Evolutionary conservation across 2,888 invertebrate species (phyloP).

Genomic region (Agelastica alni): DNA sequence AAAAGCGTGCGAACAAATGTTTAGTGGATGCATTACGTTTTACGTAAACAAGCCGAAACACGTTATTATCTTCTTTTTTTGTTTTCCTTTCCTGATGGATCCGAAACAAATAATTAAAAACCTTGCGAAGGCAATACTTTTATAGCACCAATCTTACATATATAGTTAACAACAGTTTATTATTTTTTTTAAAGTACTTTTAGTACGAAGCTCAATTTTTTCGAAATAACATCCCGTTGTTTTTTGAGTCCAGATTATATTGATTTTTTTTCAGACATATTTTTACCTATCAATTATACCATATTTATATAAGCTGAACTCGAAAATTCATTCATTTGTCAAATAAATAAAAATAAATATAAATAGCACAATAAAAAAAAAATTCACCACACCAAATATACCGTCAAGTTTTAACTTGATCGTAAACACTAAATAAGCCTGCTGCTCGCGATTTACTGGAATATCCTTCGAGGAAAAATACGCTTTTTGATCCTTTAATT

Average conservation of each 20-base stretch:
- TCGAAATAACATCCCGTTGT: constrained; percentile 34
- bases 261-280: constrained; percentile 14
- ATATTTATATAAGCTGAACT: constrained; percentile 38
- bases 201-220: constrained; percentile 43
- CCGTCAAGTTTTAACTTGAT: constrained; percentile 18
- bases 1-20: too few relatives aligned
- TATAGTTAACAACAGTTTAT: constrained; percentile 53
- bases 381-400: constrained; percentile 22
- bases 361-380: constrained; percentile 7
- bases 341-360: constrained; percentile 7
- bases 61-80: too few relatives aligned
- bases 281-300: constrained; percentile 3
- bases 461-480: too few relatives aligned
- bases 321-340: constrained; percentile 30
- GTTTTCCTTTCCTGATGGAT: constrained; percentile 39
- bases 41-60: too few relatives aligned
- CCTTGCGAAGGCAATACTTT: constrained; percentile 52
- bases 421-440: constrained; percentile 12
- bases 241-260: constrained; percentile 42
- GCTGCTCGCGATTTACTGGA: constrained; percentile 1
- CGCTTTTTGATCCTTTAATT: too few relatives aligned
- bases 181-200: constrained; percentile 48
- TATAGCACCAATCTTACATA: constrained; percentile 57
- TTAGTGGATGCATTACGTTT: too few relatives aligned
- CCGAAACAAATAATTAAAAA: constrained; percentile 41